Conservation (phyloP, 2,888 invertebrate species). For the Diplolepis rosae region DNA sequence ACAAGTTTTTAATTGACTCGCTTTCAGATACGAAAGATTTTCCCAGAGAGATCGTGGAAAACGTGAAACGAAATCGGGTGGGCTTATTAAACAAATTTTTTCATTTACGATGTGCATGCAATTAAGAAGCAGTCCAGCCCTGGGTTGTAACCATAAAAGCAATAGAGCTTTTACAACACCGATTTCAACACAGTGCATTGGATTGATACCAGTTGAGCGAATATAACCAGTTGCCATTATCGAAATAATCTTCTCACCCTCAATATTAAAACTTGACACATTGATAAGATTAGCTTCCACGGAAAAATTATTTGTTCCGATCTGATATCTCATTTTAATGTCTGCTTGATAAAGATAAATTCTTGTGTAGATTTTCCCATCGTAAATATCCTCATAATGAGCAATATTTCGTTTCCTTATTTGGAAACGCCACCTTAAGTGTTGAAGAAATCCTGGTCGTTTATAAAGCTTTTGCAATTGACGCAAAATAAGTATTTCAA, state of each 20-base stretch:
- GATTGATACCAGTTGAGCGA: not conserved
- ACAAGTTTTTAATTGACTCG: not conserved
- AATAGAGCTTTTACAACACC: not conserved
- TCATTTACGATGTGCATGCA: not conserved
- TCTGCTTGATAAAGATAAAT: not conserved
- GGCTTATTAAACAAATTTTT: not conserved
- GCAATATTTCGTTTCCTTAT: not conserved
- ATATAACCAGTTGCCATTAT: not conserved
- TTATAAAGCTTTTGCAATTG: not conserved
- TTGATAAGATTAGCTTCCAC: not conserved
- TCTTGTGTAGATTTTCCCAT: constrained; percentile 26
- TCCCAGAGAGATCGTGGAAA: not conserved
- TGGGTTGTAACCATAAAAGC: not conserved
- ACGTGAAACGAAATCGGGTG: not conserved
- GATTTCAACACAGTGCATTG: not conserved
- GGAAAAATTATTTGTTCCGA: not conserved
- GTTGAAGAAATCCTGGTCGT: not conserved
- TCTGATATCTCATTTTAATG: not conserved
- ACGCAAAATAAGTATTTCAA: not conserved
- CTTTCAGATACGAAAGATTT: not conserved
- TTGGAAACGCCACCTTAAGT: not conserved
- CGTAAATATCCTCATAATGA: constrained; percentile 24
- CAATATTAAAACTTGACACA: not conserved
- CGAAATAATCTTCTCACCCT: not conserved
- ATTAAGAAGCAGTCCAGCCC: not conserved